Evolutionary conservation across 1,140 invertebrate genomes (phyloP), one percentile per base, ranked within the genome.

Genomic region (Stenopsyche tienmushanensis): DNA sequence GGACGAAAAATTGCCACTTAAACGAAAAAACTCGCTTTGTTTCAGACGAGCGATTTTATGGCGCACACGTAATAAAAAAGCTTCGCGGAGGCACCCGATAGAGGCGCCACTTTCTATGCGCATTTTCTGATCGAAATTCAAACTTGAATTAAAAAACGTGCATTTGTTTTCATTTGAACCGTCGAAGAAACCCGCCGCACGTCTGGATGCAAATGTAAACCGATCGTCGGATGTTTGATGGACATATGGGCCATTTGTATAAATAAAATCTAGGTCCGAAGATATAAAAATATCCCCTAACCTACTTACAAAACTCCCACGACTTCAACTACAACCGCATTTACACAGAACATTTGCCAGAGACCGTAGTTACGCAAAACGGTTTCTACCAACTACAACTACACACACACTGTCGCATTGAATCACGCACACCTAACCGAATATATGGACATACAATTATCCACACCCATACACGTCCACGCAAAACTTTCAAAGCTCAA

Each of bases 401-500:
- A 60, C 17, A 29, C 41, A 34, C 57, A 60, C 42, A 45, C 57
- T 34, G 29, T 1, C 52, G 24, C 26, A 57, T 18, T 55, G 10
- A 39, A 39, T 42, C 44, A 47, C 44, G 29, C 44, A 15, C 8
- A 18, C 10, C 8, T 47, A 8, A 5, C 7, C 44, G 10, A n/a
- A 39, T 39, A 39, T 39, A 8, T n/a, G n/a, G n/a, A 39, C 29
- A 34, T 34, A 34, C 29, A 34, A 44, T 44, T 13, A 15, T 13
- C 18, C 18, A 23, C 53, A 41, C 53, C 7, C 24, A 25, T 20
- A 41, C 29, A 41, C 24, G 39, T 44, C n/a, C n/a, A 18, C 39
- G 44, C 57, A 47, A 60, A 60, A 60, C 57, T 60, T 60, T 60
- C 57, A 60, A 60, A 60, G 57, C 57, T 60, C 57, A 60, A 60